Evolutionary conservation across 2,888 invertebrate genomes (phyloP).

Genomic region (Melanostoma mellinum): DNA sequence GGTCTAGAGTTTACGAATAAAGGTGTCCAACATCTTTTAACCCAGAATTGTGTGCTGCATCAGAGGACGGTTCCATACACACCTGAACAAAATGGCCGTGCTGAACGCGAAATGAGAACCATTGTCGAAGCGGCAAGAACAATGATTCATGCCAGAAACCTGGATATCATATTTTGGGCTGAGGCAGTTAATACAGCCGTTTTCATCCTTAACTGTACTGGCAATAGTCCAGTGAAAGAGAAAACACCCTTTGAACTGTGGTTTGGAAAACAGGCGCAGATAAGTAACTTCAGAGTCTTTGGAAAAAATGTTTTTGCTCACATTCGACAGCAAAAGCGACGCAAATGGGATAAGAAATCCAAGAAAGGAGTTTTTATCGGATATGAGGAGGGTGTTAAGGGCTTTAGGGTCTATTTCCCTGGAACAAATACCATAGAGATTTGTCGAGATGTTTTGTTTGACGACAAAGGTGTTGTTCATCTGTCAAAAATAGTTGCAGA

Average conservation of each 20-base stretch:
- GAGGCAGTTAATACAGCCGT: constrained; percentile 78
- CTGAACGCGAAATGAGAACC: constrained; percentile 78
- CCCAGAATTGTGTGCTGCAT: constrained; percentile 73
- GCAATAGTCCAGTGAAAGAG: constrained; percentile 64
- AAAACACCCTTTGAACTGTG: constrained; percentile 75
- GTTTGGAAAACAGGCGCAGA: constrained; percentile 15
- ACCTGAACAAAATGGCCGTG: constrained; percentile 79
- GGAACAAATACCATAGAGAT: constrained; percentile 1
- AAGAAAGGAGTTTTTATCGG: constrained; percentile 28
- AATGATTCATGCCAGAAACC: constrained; percentile 70
- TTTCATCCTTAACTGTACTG: constrained; percentile 77
- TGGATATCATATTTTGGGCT: constrained; percentile 77
- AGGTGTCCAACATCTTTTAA: constrained; percentile 69
- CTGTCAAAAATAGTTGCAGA: background rate
- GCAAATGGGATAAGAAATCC: constrained; percentile 77
- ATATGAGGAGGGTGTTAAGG: constrained; percentile 18
- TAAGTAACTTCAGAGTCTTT: constrained; percentile 75
- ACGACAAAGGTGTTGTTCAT: background rate
- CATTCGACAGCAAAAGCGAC: constrained; percentile 73
- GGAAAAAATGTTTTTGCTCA: constrained; percentile 77
- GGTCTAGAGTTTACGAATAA: constrained; percentile 75
- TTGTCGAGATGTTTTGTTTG: constrained; percentile 3
- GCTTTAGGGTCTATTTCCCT: constrained; percentile 22
- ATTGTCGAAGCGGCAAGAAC: constrained; percentile 77
- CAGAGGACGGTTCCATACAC: constrained; percentile 74